Conservation (phyloP, 2,797 vertebrate genomes). For the Lagorchestes hirsutus region DNA sequence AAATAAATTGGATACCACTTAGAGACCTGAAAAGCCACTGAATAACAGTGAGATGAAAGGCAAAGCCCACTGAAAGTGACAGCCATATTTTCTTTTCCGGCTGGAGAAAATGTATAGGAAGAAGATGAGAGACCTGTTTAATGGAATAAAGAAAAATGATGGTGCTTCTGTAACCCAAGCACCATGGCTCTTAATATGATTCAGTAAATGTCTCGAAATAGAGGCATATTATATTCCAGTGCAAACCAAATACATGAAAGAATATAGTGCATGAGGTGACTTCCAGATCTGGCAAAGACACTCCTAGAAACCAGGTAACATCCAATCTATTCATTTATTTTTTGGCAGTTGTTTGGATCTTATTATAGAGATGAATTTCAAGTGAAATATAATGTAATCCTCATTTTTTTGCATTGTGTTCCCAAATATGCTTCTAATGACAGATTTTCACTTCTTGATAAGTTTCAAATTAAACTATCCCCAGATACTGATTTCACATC, state of each 20-base stretch:
- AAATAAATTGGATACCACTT: constrained; percentile 83
- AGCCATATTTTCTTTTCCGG: constrained; percentile 80
- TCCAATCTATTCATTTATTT: background rate
- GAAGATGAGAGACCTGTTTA: constrained; percentile 74
- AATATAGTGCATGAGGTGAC: constrained; percentile 32
- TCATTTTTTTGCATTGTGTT: constrained; percentile 62
- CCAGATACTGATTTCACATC: constrained; percentile 74
- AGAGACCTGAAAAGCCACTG: constrained; percentile 76
- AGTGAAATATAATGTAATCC: constrained; percentile 59
- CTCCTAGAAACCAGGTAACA: background rate
- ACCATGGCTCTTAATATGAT: constrained; percentile 67
- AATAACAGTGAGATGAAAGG: constrained; percentile 81
- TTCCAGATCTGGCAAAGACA: constrained; percentile 55
- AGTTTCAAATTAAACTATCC: constrained; percentile 74
- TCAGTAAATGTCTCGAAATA: constrained; percentile 74
- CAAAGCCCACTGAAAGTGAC: constrained; percentile 79
- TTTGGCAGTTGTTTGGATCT: constrained; percentile 56
- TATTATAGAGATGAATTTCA: constrained; percentile 10
- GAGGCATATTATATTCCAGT: constrained; percentile 62
- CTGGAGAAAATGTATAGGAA: constrained; percentile 72
- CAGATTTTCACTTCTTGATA: constrained; percentile 72
- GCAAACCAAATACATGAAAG: constrained; percentile 53
- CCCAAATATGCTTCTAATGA: constrained; percentile 74
- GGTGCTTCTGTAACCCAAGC: constrained; percentile 63
- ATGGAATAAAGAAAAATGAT: constrained; percentile 75